These are phyloP conservation scores for Penaeus monodon DNA, from an alignment of 2,888 invertebrate genomes.

Conservation along the genomic window DNA sequence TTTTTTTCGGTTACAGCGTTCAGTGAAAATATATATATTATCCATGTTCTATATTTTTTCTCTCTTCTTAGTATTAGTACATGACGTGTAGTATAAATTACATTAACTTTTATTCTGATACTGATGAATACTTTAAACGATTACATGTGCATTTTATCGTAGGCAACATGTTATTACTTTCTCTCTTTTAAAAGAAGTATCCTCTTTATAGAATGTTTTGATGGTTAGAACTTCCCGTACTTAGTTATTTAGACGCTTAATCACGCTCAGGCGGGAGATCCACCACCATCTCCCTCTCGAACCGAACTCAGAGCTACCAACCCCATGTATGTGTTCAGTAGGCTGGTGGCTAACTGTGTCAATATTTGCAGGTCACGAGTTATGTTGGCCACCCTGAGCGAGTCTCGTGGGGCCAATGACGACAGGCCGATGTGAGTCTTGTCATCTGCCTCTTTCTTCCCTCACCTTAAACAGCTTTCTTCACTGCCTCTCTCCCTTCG, in stretches of 20 bases:
- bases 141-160: no score
- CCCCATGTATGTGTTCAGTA: not conserved
- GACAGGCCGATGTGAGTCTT: slow-evolving; percentile 64
- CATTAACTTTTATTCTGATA: not conserved
- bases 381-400: slow-evolving; percentile 65
- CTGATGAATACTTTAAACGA: no score
- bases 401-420: slow-evolving; percentile 63
- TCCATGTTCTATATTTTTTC: not conserved
- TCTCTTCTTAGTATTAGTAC: not conserved
- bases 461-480: not conserved
- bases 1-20: no score
- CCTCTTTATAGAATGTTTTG: no score
- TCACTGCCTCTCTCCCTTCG: slow-evolving; percentile 3
- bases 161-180: not conserved
- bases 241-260: not conserved
- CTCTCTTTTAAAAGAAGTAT: slow-evolving; percentile 3
- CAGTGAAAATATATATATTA: slow-evolving; percentile 13
- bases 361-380: slow-evolving; percentile 64
- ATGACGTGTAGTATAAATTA: slow-evolving; percentile 7
- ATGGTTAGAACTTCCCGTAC: no score
- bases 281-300: not conserved
- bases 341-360: slow-evolving; percentile 54
- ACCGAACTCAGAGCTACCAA: slow-evolving; percentile 21
- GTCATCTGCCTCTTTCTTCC: slow-evolving; percentile 8
- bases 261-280: not conserved